Percentiles rank a stretch among this genome's conserved stretches.
These are phyloP conservation scores for Oxyruncus cristatus DNA, from an alignment of 2,113 vertebrate genomes.

Conservation along the genomic window DNA sequence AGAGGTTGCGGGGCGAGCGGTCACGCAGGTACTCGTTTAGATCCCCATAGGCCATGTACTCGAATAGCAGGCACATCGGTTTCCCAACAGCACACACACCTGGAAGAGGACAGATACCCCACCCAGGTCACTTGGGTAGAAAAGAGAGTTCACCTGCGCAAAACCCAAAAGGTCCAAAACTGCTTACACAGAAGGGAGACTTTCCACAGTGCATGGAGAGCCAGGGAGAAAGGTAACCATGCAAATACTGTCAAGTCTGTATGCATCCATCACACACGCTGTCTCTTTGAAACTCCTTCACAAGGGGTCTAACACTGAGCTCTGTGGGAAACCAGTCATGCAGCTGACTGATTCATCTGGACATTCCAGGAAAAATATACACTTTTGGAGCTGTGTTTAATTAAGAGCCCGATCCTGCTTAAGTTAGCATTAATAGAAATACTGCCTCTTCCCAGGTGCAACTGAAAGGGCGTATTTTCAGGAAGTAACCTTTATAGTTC, in stretches of 20 bases:
- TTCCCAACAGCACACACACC: slow-evolving; percentile 97
- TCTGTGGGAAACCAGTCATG: not conserved
- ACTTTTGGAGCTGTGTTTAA: not conserved
- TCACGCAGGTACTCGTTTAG: slow-evolving; percentile 93
- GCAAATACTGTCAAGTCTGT: not conserved
- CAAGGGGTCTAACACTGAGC: not conserved
- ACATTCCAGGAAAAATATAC: not conserved
- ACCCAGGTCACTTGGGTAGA: not conserved
- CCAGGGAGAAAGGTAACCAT: not conserved
- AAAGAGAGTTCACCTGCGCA: not conserved
- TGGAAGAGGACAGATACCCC: slow-evolving; percentile 37
- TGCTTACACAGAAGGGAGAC: not conserved
- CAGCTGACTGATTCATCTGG: not conserved
- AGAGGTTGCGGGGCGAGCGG: slow-evolving; percentile 77
- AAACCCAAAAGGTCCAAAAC: not conserved
- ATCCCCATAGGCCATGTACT: slow-evolving; percentile 97
- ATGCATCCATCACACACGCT: not conserved
- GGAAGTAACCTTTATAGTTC: not conserved
- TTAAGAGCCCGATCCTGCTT: not conserved
- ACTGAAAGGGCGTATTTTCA: not conserved
- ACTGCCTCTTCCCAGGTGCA: not conserved
- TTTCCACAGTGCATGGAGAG: not conserved
- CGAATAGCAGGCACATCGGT: slow-evolving; percentile 96
- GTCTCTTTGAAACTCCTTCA: not conserved
- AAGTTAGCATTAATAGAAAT: not conserved